Conservation (phyloP, 2,888 invertebrate genomes). For the Automeris io region DNA sequence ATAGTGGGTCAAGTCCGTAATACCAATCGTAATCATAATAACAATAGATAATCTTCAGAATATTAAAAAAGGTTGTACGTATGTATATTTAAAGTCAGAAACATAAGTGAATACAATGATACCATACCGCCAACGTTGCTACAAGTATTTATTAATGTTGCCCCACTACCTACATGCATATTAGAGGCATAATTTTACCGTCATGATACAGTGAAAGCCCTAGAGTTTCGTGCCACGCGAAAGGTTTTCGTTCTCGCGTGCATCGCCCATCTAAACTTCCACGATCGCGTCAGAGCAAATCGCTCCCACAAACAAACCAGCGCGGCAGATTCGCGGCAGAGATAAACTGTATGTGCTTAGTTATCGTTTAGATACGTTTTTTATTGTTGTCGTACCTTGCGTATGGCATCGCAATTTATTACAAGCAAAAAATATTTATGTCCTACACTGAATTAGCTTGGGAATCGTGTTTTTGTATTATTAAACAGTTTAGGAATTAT, state of each 20-base stretch:
- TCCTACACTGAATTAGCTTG: not conserved
- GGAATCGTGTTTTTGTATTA: not conserved
- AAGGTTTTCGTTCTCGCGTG: conserved; percentile 18
- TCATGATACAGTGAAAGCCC: no score
- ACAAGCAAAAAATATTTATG: conserved; percentile 3
- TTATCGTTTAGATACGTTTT: conserved; percentile 32
- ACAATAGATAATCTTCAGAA: no score
- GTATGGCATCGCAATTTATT: not conserved
- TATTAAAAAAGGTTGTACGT: no score
- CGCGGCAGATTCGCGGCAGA: conserved; percentile 32
- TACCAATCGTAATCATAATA: no score
- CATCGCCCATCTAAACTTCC: conserved; percentile 28
- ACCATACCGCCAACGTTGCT: no score
- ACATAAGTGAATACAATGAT: no score
- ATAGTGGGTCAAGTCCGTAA: no score
- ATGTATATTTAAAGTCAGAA: no score
- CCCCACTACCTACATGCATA: no score
- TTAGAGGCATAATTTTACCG: not conserved
- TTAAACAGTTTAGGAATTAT: not conserved
- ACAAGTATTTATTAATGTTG: no score
- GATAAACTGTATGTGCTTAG: conserved; percentile 32
- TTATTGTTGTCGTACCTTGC: not conserved
- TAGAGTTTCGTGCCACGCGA: no score
- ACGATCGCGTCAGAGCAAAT: conserved; percentile 35
- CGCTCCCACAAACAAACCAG: conserved; percentile 35